Conservation (phyloP, 2,113 vertebrate species). For the Phalacrocorax brasilianus region DNA sequence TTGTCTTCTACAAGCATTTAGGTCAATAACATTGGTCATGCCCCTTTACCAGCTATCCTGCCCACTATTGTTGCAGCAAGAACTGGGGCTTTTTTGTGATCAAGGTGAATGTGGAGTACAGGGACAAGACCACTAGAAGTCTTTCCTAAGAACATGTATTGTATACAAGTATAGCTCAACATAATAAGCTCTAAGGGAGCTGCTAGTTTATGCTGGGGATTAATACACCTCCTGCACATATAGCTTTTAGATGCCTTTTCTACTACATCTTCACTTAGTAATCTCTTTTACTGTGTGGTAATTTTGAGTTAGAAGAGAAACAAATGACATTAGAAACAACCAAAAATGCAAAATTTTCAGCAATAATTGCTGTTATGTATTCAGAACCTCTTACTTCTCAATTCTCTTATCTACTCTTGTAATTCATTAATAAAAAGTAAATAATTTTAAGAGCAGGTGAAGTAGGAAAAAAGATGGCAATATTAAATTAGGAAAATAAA, state of each 20-base stretch:
- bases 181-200: neutral
- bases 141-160: neutral
- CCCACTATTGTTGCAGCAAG: neutral
- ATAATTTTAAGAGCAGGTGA: neutral
- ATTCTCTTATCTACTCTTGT: neutral
- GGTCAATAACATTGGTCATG: neutral
- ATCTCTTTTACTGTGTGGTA: neutral
- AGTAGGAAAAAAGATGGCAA: neutral
- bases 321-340: neutral
- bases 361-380: neutral
- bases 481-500: neutral
- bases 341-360: neutral
- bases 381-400: neutral
- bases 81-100: neutral
- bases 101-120: neutral
- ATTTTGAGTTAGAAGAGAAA: neutral
- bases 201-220: neutral
- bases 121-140: neutral
- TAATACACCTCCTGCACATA: neutral
- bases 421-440: neutral
- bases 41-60: neutral
- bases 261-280: neutral
- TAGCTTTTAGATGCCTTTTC: neutral
- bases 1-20: neutral
- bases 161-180: neutral